These are phyloP conservation scores for Frankliniella intonsa DNA, from an alignment of 2,888 invertebrate genomes.

Conservation along the genomic window DNA sequence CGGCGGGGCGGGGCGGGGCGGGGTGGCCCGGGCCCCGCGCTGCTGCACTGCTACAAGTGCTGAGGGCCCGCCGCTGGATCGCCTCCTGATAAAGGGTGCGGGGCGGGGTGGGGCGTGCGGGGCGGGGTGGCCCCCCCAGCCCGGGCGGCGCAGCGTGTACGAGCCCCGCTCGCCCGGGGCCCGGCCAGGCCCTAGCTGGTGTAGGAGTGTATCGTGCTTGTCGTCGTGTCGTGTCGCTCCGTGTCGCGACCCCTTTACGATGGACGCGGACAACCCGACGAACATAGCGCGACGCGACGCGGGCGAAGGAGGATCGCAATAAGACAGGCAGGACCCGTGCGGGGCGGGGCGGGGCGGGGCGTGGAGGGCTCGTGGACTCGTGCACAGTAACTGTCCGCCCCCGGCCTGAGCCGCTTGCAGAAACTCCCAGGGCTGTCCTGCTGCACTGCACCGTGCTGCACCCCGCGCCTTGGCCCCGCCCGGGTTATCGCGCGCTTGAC, in stretches of 20 bases:
- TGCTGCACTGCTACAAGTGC: not conserved
- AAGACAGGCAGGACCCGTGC: too few species aligned
- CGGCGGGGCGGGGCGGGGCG: not conserved
- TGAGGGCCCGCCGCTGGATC: not conserved
- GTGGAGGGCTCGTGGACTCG: too few species aligned
- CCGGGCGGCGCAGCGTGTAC: not conserved
- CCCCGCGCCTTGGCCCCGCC: not conserved
- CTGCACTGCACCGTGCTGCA: not conserved
- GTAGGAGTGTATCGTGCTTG: not conserved
- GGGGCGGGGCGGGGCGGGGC: too few species aligned
- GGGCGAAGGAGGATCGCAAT: too few species aligned
- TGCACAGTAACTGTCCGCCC: too few species aligned
- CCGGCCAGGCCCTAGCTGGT: not conserved
- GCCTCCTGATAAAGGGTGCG: not conserved
- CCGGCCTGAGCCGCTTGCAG: too few species aligned
- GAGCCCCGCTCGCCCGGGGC: not conserved
- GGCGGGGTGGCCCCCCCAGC: too few species aligned
- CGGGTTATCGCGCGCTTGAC: too few species aligned
- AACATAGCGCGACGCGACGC: too few species aligned
- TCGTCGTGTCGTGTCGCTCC: not conserved
- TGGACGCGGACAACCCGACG: too few species aligned
- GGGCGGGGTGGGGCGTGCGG: not conserved
- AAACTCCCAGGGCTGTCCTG: too few species aligned
- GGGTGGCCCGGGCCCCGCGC: not conserved
- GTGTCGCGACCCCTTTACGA: too few species aligned